phyloP scores from a whole-genome alignment of 2,113 vertebrate species.

The Upupa epops region DNA sequence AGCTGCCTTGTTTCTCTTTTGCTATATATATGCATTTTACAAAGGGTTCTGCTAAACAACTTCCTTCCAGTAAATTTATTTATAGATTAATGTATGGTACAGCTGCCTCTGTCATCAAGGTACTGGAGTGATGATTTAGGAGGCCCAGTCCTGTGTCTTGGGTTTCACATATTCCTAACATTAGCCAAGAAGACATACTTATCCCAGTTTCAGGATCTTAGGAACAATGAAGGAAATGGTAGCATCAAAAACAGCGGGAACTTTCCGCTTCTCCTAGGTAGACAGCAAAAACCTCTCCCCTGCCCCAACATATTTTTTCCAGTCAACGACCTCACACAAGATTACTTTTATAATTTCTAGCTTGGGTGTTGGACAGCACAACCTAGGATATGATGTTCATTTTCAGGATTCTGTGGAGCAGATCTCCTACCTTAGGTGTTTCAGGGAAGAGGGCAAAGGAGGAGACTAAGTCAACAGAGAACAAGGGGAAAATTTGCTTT shows the following conservation, averaged over 20 bases:
- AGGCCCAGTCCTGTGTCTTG: not conserved
- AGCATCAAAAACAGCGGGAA: not conserved
- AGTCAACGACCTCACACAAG: not conserved
- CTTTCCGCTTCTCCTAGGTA: not conserved
- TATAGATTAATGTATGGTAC: not conserved
- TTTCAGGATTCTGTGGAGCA: not conserved
- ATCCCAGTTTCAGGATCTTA: not conserved
- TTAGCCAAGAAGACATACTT: not conserved
- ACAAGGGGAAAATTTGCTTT: not conserved
- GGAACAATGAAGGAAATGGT: not conserved
- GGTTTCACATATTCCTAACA: not conserved
- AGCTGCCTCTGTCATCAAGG: not conserved
- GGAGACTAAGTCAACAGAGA: not conserved
- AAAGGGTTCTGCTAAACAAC: not conserved
- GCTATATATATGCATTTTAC: not conserved
- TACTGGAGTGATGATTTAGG: not conserved
- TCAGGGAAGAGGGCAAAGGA: not conserved
- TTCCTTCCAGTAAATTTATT: not conserved
- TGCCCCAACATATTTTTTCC: not conserved
- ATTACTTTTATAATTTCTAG: not conserved
- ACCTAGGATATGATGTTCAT: accelerated
- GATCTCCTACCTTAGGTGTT: not conserved
- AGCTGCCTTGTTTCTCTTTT: not conserved
- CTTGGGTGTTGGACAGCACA: not conserved
- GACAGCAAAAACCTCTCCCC: not conserved